Evolutionary conservation across 2,113 vertebrate species (phyloP), one percentile per base, ranked within the genome.

Genomic region (Neopipo cinnamomea): DNA sequence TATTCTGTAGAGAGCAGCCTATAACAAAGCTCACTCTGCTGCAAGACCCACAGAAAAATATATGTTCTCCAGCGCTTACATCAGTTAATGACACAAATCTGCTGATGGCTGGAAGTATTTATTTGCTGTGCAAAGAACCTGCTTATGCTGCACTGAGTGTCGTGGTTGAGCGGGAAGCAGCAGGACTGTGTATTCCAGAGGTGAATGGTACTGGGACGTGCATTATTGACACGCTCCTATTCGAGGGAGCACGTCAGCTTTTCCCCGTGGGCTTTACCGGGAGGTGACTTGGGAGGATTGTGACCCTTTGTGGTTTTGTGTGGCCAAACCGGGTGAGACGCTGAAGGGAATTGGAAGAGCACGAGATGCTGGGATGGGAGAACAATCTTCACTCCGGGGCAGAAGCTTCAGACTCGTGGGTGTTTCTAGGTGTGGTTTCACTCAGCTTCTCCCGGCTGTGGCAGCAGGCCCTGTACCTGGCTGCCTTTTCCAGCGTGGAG

Each of bases 11-110:
- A 30, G 33, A 82, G 22, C 21, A n/a, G 39, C 6, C 62, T 31
- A 0, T 35, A 62, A 76, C 75, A 70, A 65, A 79, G 39, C n/a
- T 83, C 39, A 20, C 22, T 56, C 12, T 80, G 50, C 91, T 83
- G 82, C 11, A 55, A 78, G 85, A 72, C 71, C 41, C 41, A 41
- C 58, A 41, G 81, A 56, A 82, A 85, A 94, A 89, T 44, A 7
- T 37, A 20, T 41, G 21, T 79, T 85, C 85, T 27, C 23, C 59
- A 72, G 47, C 35, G 12, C 11, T 75, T 68, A 0, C 5, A 50
- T 53, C 35, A 79, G 49, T 70, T 91, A 90, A 90, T 75, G 93
- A 62, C 12, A 88, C 12, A 58, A 70, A 83, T 85, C 79, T 88
- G 85, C 88, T 94, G 78, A 65, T 47, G 47, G 35, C 49, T 70